These are phyloP conservation scores for Cepaea hortensis DNA, from an alignment of 2,888 invertebrate genomes.

Conservation along the genomic window DNA sequence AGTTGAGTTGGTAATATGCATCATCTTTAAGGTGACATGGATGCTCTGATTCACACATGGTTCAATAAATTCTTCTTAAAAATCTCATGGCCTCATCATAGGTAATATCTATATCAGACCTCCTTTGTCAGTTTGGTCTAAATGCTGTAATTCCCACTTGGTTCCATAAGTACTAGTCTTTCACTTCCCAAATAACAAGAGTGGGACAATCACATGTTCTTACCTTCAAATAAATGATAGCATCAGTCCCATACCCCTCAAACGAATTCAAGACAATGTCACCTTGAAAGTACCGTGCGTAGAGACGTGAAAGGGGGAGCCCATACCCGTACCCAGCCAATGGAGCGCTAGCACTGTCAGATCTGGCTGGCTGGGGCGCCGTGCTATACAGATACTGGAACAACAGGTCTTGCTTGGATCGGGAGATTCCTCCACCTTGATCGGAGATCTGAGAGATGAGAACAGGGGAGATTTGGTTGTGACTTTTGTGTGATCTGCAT, in stretches of 20 bases:
- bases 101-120: no score
- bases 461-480: not conserved
- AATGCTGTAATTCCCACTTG: no score
- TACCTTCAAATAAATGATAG: conserved; percentile 96
- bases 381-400: conserved; percentile 99
- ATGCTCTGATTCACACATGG: no score
- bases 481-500: not conserved
- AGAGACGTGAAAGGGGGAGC: conserved; percentile 94
- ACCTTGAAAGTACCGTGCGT: conserved; percentile 98
- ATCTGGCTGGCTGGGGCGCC: conserved; percentile 92
- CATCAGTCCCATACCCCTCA: conserved; percentile 97
- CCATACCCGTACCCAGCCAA: conserved; percentile 94
- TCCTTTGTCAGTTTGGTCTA: no score
- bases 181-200: no score
- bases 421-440: conserved; percentile 95
- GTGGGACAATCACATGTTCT: conserved; percentile 36
- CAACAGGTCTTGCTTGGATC: conserved; percentile 84
- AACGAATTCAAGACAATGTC: conserved; percentile 94
- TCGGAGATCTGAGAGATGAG: conserved; percentile 87
- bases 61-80: no score
- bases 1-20: no score
- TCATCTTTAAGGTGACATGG: no score
- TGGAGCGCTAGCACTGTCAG: conserved; percentile 88
- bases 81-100: no score
- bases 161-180: no score